Percentiles rank a stretch among this genome's conserved stretches.
These are phyloP conservation scores for Phaenicophaeus curvirostris DNA, from an alignment of 2,797 vertebrate species.

Conservation along the genomic window DNA sequence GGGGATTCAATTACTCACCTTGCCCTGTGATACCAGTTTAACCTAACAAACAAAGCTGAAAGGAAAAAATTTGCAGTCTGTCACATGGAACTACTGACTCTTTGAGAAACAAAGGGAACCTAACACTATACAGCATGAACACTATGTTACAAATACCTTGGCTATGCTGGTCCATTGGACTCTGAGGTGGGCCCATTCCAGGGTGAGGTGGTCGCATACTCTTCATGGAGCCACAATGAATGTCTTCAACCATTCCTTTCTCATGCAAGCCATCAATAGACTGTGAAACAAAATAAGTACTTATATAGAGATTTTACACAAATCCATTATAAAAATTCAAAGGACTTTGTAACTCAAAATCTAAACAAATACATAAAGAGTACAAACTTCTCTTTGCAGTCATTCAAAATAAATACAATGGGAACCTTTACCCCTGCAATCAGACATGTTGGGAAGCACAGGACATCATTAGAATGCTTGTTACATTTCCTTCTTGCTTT, in stretches of 20 bases:
- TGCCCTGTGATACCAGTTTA: background rate
- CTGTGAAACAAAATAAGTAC: slow-evolving; percentile 72
- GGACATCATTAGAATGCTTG: background rate
- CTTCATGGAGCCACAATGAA: slow-evolving; percentile 94
- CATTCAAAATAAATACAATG: background rate
- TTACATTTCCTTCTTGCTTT: background rate
- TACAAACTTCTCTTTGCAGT: background rate
- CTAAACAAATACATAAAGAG: background rate
- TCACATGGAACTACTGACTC: background rate
- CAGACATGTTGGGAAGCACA: background rate
- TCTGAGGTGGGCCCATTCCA: slow-evolving; percentile 97
- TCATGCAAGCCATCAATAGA: slow-evolving; percentile 93
- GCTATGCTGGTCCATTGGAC: slow-evolving; percentile 97
- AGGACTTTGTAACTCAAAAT: background rate
- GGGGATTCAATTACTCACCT: background rate
- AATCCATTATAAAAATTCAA: background rate
- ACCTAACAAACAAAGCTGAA: background rate
- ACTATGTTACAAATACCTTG: slow-evolving; percentile 84
- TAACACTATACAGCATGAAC: background rate
- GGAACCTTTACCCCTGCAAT: background rate
- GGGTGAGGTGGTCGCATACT: slow-evolving; percentile 93
- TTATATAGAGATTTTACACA: background rate
- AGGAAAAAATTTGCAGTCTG: background rate
- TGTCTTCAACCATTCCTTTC: slow-evolving; percentile 90
- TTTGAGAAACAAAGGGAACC: background rate